Evolutionary conservation across 2,797 vertebrate species (phyloP).

Genomic region (Silurus lanzhouensis): DNA sequence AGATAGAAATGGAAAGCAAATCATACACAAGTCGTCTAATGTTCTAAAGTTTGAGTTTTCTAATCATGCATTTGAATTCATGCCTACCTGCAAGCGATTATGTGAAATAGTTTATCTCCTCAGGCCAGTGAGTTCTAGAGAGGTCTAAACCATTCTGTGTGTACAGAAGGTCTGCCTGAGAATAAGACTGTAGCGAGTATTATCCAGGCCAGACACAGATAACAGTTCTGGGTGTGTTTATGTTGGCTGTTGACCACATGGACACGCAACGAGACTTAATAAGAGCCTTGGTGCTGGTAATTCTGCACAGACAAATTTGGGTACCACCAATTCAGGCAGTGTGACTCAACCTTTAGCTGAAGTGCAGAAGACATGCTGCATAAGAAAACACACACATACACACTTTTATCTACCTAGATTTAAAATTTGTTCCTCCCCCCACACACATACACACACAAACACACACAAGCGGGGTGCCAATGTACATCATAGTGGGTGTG

Average conservation of each 20-base stretch:
- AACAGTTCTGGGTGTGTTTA: conserved; percentile 41
- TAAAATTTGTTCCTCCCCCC: not conserved
- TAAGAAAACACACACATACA: conserved; percentile 1
- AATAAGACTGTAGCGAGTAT: conserved; percentile 1
- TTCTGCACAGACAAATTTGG: conserved; percentile 72
- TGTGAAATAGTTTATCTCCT: not conserved
- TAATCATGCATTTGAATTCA: not conserved
- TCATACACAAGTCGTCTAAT: not conserved
- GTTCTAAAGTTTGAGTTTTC: not conserved
- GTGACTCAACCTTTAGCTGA: conserved; percentile 57
- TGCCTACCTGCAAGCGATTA: conserved; percentile 25
- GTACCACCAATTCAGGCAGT: conserved; percentile 67
- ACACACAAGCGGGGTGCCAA: not conserved
- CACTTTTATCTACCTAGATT: not conserved
- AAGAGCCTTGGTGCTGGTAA: conserved; percentile 68
- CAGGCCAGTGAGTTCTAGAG: not conserved
- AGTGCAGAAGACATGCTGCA: conserved; percentile 55
- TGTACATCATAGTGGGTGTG: conserved; percentile 9
- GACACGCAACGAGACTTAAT: conserved; percentile 63
- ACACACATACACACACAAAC: conserved; percentile 35
- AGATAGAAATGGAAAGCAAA: not conserved
- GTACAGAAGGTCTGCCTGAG: conserved; percentile 16
- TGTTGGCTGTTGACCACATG: conserved; percentile 38
- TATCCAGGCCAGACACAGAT: conserved; percentile 44
- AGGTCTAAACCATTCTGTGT: conserved; percentile 10